Conservation (phyloP, 2,113 vertebrate genomes). For the Caranx ignobilis region DNA sequence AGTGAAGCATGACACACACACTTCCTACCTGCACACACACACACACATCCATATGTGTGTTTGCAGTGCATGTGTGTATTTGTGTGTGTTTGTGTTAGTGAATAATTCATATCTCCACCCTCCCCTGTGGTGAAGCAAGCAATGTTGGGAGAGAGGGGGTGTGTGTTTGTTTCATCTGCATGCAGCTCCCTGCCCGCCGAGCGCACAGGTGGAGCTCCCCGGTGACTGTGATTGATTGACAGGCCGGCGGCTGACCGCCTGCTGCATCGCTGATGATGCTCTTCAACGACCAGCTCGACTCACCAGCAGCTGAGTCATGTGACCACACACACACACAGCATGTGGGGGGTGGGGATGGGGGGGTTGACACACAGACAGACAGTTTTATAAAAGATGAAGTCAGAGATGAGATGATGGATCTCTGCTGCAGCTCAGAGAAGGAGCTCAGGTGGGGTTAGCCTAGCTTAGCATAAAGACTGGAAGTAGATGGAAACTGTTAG, state of each 20-base stretch:
- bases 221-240: slow-evolving; percentile 29
- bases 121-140: slow-evolving; percentile 26
- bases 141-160: background rate
- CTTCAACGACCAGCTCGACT: background rate
- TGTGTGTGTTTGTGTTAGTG: slow-evolving; percentile 20
- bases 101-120: slow-evolving; percentile 50
- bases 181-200: slow-evolving; percentile 52
- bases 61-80: background rate
- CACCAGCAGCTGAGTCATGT: background rate
- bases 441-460: too few species aligned
- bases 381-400: background rate
- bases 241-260: background rate
- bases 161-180: slow-evolving; percentile 53
- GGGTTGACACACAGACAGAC: background rate
- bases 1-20: background rate
- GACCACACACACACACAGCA: background rate
- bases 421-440: too few species aligned
- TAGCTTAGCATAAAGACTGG: too few species aligned
- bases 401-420: too few species aligned
- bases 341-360: too few species aligned
- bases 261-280: slow-evolving; percentile 22
- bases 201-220: slow-evolving; percentile 56
- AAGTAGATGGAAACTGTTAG: too few species aligned
- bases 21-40: background rate
- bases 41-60: background rate